A percentile compares a stretch with the other conserved stretches of the same genome.
Evolutionary conservation across 2,113 vertebrate genomes (phyloP).

Genomic region (Bos javanicus): DNA sequence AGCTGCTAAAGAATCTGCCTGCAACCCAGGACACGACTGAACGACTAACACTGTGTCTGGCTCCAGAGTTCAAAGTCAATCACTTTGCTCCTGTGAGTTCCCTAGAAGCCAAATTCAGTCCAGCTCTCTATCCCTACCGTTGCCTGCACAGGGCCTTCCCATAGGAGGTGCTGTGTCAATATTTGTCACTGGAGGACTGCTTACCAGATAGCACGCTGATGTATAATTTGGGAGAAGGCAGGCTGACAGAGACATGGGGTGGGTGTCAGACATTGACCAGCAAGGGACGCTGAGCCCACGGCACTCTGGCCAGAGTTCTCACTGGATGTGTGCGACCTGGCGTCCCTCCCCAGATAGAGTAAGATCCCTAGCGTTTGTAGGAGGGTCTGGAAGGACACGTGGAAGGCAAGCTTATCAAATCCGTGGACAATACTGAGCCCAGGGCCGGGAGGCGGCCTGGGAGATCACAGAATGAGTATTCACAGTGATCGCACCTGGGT

Average conservation of each 20-base stretch:
- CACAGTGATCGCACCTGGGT: too few relatives aligned
- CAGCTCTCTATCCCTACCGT: neutral
- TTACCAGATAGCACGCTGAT: accelerated
- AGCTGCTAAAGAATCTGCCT: neutral
- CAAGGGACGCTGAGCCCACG: accelerated
- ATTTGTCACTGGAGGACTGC: neutral
- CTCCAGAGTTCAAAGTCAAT: neutral
- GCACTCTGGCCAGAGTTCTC: neutral
- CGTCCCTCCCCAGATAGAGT: neutral
- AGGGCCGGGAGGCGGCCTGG: neutral
- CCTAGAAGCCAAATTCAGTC: neutral
- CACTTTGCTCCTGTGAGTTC: neutral
- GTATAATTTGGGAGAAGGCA: accelerated
- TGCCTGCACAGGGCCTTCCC: neutral
- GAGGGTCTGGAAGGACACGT: neutral
- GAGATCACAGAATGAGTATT: neutral
- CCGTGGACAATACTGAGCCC: neutral
- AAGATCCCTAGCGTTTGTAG: neutral
- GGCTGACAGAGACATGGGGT: neutral
- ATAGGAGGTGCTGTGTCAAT: accelerated
- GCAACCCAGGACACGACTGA: neutral
- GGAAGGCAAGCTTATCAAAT: neutral
- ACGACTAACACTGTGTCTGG: accelerated
- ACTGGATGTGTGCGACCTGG: neutral
- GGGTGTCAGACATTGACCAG: neutral